These are phyloP conservation scores for Caenorhabditis latens DNA, from an alignment of 1,140 invertebrate genomes.

Conservation along the genomic window DNA sequence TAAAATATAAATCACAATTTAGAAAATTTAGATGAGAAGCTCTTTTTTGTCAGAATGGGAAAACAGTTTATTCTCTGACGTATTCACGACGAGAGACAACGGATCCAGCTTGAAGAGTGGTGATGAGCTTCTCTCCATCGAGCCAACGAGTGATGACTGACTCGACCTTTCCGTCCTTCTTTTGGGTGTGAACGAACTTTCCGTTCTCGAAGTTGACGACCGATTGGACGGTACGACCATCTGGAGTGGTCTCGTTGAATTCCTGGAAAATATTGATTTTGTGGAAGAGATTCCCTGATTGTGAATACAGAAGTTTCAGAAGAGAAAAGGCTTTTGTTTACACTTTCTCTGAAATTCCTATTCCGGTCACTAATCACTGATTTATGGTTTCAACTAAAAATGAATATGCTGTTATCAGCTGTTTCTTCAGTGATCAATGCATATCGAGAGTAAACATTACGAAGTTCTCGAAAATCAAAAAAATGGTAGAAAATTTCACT, in stretches of 20 bases:
- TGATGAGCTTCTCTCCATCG: constrained; percentile 57
- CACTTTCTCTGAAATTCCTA: neutral
- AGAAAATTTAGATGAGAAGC: no score
- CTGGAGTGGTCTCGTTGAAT: constrained; percentile 65
- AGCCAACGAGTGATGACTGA: constrained; percentile 57
- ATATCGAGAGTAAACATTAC: neutral
- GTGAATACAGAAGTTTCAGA: no score
- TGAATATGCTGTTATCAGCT: neutral
- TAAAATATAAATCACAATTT: no score
- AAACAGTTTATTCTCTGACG: constrained; percentile 22
- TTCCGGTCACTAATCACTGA: constrained; percentile 6
- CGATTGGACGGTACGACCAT: constrained; percentile 56
- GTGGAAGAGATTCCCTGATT: no score
- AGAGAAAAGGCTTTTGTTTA: no score
- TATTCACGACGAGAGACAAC: constrained; percentile 58
- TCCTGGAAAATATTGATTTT: constrained; percentile 6
- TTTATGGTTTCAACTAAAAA: constrained; percentile 1
- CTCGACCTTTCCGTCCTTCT: constrained; percentile 47
- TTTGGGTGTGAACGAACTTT: constrained; percentile 62
- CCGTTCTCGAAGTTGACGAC: constrained; percentile 47
- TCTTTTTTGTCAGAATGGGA: neutral
- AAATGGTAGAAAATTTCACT: neutral
- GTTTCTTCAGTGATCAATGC: neutral
- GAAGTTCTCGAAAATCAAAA: neutral
- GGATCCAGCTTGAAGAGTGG: constrained; percentile 27